phyloP scores from a whole-genome alignment of 2,797 vertebrate genomes.

The Hyperoplus lanceolatus region DNA sequence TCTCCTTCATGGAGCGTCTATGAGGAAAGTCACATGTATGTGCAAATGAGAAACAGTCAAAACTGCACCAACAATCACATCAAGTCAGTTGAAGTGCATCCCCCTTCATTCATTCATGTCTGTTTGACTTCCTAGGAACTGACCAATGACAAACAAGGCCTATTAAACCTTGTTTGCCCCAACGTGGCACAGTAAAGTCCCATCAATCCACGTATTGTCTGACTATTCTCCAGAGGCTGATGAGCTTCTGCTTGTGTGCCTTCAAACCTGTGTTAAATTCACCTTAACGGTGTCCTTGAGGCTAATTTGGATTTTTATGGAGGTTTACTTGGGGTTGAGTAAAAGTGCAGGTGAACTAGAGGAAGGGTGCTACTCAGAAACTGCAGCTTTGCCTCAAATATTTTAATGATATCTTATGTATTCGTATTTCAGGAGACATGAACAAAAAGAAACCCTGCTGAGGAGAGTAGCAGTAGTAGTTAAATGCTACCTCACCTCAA shows the following conservation, averaged over 20 bases:
- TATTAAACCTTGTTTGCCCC: constrained; percentile 74
- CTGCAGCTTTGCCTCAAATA: constrained; percentile 40
- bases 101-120: constrained; percentile 6
- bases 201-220: constrained; percentile 78
- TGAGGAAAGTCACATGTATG: constrained; percentile 9
- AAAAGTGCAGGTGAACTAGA: constrained; percentile 58
- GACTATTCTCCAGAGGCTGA: constrained; percentile 46
- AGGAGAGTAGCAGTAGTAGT: constrained; percentile 14
- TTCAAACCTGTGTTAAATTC: constrained; percentile 63
- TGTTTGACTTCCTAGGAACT: constrained; percentile 48
- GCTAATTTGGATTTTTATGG: constrained; percentile 68
- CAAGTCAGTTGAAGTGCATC: constrained; percentile 43
- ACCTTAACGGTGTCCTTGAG: constrained; percentile 61
- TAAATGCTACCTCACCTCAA: constrained; percentile 27
- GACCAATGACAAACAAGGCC: constrained; percentile 74
- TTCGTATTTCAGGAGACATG: no score
- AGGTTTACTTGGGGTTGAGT: constrained; percentile 61
- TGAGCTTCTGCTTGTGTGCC: constrained; percentile 45
- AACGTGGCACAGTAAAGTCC: constrained; percentile 69
- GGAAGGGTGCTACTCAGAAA: no score
- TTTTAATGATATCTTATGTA: no score
- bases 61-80: constrained; percentile 32
- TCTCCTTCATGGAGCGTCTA: not conserved
- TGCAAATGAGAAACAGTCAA: constrained; percentile 36
- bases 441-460: not conserved